Conservation (phyloP, 2,113 vertebrate species). For the Verasper variegatus region DNA sequence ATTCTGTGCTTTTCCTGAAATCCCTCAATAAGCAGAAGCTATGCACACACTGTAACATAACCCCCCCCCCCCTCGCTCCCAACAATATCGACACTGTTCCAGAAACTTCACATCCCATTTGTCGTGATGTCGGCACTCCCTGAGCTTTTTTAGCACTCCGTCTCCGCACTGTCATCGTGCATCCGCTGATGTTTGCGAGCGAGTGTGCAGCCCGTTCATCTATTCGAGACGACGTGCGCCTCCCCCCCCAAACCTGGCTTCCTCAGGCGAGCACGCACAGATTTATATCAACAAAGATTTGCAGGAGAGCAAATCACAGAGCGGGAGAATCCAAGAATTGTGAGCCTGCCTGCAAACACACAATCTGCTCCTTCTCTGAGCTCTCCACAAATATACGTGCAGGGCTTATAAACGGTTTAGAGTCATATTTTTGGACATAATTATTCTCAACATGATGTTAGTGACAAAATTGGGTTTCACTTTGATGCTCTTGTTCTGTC, state of each 20-base stretch:
- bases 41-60: background rate
- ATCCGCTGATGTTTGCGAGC: constrained; percentile 39
- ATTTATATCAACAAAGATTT: constrained; percentile 44
- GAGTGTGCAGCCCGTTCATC: constrained; percentile 18
- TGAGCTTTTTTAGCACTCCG: constrained; percentile 43
- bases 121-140: constrained; percentile 4
- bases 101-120: constrained; percentile 72
- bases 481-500: background rate
- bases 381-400: no score
- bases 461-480: background rate
- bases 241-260: constrained; percentile 14
- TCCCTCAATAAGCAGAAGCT: constrained; percentile 14
- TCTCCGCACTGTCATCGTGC: constrained; percentile 41
- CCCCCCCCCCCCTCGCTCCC: background rate
- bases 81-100: constrained; percentile 53
- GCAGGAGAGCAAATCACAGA: background rate
- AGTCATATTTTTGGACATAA: background rate
- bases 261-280: constrained; percentile 32
- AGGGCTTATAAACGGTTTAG: no score
- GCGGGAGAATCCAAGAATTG: background rate
- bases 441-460: background rate
- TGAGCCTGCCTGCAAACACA: background rate
- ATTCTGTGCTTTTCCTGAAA: constrained; percentile 2
- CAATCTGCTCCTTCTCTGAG: constrained; percentile 7
- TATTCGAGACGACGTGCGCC: background rate